Base-by-base conservation (phyloP, 2,888 invertebrate species). In the Scaptomyza flava region DNA sequence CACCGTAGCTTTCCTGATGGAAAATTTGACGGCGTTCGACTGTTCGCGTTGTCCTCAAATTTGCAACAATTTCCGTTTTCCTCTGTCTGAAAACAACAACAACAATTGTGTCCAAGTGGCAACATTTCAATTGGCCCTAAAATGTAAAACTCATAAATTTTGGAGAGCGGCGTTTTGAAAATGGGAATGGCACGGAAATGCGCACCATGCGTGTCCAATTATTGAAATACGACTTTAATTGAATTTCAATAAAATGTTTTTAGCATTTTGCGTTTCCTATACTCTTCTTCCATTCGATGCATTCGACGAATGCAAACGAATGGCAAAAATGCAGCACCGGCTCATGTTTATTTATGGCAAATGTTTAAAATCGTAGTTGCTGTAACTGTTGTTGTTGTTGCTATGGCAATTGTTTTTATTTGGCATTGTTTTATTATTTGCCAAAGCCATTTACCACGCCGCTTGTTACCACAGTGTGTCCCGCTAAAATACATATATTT, bases 191-290 rank as follows among this genome's bases (percentile, higher is more conserved):
- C 79, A 84, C 89, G 90, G 90, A 90, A 89, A 89, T 90, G 90
- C 82, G 87, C 72, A 86, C 89, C 91, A 91, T 89, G 91, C 90
- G 89, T 89, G 86, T 79, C 90, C 90, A 90, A 90, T 90, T 91
- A 90, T 90, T 90, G 91, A 91, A 90, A 91, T 91, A 90, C 91
- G 88, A 89, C 83, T 89, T 90, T 88, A 89, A 89, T 90, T 88
- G 89, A 90, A 89, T 89, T 89, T 87, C 89, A 89, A 90, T 90
- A 89, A 89, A 88, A 89, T 89, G 80, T 83, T 51, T 42, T 70
- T 68, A 75, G 68, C 68, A 72, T 72, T 84, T 79, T 75, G 73
- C 72, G 79, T 77, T 76, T 80, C 68, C 81, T 52, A 34, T 34
- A 17, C 34, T 34, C 34, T 20, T 8, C 30, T 20, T 8, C 30